Conservation (phyloP, 1,140 invertebrate species). For the Hyles vespertilio region DNA sequence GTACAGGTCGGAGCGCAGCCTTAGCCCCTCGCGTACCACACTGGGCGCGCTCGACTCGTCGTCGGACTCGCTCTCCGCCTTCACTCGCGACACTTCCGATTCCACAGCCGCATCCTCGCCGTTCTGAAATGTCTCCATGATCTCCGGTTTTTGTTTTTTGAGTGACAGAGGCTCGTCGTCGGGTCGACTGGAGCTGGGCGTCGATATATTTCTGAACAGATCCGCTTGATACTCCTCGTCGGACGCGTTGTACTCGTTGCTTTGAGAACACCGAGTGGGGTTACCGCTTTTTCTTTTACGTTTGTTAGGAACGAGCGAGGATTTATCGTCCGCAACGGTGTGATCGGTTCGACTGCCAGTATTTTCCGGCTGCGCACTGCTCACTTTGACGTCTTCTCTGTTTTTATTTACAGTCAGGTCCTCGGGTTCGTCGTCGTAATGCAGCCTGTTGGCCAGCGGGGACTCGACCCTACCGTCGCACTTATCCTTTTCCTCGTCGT, state of each 20-base stretch:
- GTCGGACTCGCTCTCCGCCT: slow-evolving; percentile 68
- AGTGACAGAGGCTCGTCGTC: slow-evolving; percentile 77
- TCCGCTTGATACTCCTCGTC: slow-evolving; percentile 77
- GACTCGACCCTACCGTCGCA: slow-evolving; percentile 30
- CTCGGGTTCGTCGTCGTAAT: slow-evolving; percentile 77
- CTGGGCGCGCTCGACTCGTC: slow-evolving; percentile 66
- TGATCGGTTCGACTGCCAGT: slow-evolving; percentile 68
- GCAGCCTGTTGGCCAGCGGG: slow-evolving; percentile 42
- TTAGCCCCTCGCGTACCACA: slow-evolving; percentile 64
- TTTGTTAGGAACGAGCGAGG: slow-evolving; percentile 75
- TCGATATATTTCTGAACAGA: slow-evolving; percentile 71
- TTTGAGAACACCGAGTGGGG: slow-evolving; percentile 87
- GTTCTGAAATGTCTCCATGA: slow-evolving; percentile 66
- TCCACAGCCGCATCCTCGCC: slow-evolving; percentile 54
- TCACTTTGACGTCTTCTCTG: slow-evolving; percentile 66
- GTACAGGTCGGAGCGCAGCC: slow-evolving; percentile 71
- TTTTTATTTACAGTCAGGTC: slow-evolving; percentile 82
- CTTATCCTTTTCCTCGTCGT: slow-evolving; percentile 65
- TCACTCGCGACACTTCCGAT: slow-evolving; percentile 56
- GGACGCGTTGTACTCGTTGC: slow-evolving; percentile 77
- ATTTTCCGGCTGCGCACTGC: slow-evolving; percentile 36
- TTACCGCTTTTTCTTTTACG: slow-evolving; percentile 92
- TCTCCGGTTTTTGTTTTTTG: slow-evolving; percentile 75
- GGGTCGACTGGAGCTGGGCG: slow-evolving; percentile 48
- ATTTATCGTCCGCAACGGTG: slow-evolving; percentile 59